These are phyloP conservation scores for Fragum sueziense DNA, from an alignment of 2,888 invertebrate genomes.

Conservation along the genomic window DNA sequence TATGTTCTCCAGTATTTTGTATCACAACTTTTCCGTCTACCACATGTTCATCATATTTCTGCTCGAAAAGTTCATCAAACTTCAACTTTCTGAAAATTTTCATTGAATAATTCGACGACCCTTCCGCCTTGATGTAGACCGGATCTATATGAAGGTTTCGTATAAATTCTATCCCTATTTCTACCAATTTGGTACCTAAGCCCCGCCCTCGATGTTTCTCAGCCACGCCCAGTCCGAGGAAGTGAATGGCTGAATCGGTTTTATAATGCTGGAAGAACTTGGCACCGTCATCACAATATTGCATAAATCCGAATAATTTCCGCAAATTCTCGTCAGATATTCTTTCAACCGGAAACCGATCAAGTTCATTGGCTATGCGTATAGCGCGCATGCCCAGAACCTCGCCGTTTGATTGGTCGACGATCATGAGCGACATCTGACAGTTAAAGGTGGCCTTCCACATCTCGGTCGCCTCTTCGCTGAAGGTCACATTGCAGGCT, in stretches of 20 bases:
- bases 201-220: slow-evolving; percentile 23
- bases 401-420: slow-evolving; percentile 29
- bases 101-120: slow-evolving; percentile 30
- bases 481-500: slow-evolving; percentile 21
- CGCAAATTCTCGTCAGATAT: slow-evolving; percentile 11
- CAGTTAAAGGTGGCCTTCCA: slow-evolving; percentile 12
- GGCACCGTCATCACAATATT: slow-evolving; percentile 27
- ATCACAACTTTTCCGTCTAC: slow-evolving; percentile 27
- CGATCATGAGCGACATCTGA: slow-evolving; percentile 33
- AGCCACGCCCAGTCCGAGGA: slow-evolving; percentile 23
- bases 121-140: slow-evolving; percentile 32
- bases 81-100: slow-evolving; percentile 29
- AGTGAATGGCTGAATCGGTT: slow-evolving; percentile 26
- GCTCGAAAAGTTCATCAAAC: slow-evolving; percentile 24
- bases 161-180: slow-evolving; percentile 26
- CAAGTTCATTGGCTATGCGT: slow-evolving; percentile 12
- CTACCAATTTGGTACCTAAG: slow-evolving; percentile 16
- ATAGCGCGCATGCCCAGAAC: slow-evolving; percentile 25
- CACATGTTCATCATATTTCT: slow-evolving; percentile 17
- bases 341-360: not conserved
- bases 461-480: slow-evolving; percentile 11
- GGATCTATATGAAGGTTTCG: slow-evolving; percentile 34
- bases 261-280: slow-evolving; percentile 32
- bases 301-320: not conserved
- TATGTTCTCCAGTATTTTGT: slow-evolving; percentile 24